Percentiles rank a stretch among this genome's conserved stretches.
Evolutionary conservation across 1,140 invertebrate species (phyloP).

Genomic region (Amyelois transitella): DNA sequence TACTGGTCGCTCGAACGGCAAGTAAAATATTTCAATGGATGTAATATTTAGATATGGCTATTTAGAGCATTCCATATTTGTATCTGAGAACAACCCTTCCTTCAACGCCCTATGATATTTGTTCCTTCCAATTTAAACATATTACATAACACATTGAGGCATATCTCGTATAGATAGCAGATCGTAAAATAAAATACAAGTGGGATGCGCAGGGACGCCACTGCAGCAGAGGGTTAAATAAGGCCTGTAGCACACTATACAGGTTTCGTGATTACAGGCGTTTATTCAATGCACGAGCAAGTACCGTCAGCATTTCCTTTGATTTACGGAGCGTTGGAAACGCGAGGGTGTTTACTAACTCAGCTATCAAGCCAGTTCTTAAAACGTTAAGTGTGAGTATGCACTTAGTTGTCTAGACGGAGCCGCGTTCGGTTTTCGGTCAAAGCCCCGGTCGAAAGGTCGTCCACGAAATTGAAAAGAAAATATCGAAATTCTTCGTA

Average conservation of each 20-base stretch:
- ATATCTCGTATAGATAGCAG: constrained; percentile 40
- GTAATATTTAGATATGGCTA: neutral
- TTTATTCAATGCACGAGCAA: neutral
- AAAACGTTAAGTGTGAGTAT: constrained; percentile 25
- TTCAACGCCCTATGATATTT: constrained; percentile 10
- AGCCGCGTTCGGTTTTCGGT: constrained; percentile 50
- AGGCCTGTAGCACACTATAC: constrained; percentile 7
- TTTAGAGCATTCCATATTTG: constrained; percentile 3
- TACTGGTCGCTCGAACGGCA: neutral
- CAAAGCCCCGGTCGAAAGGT: constrained; percentile 62
- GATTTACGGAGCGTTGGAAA: neutral
- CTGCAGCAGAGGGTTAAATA: constrained; percentile 25
- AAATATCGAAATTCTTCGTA: constrained; percentile 16
- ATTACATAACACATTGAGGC: constrained; percentile 44
- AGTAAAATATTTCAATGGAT: neutral
- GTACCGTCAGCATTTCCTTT: neutral
- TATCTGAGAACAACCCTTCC: constrained; percentile 1
- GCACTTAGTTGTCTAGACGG: constrained; percentile 50
- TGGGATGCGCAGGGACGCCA: constrained; percentile 20
- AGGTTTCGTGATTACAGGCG: neutral
- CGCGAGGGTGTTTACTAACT: neutral
- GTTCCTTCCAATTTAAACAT: constrained; percentile 34
- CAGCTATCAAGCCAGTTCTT: constrained; percentile 14
- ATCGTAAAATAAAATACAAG: constrained; percentile 49
- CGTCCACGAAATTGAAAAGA: constrained; percentile 48